Conservation (phyloP, 1,140 invertebrate genomes). For the Microvelia longipes region DNA sequence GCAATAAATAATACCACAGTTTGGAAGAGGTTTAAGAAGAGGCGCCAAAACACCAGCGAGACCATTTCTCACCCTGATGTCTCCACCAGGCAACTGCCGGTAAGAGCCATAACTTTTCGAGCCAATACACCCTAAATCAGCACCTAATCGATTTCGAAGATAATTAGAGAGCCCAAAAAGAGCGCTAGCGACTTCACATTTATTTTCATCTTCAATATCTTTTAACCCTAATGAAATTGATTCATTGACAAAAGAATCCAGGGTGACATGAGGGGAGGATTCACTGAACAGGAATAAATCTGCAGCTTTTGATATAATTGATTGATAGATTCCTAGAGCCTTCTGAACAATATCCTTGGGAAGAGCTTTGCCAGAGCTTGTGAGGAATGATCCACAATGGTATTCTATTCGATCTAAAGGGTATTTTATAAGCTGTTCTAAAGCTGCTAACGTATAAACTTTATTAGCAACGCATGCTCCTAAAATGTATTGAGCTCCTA, state of each 20-base stretch:
- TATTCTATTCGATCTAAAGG: constrained; percentile 32
- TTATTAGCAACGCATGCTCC: constrained; percentile 48
- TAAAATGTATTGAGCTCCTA: constrained; percentile 50
- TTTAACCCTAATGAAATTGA: constrained; percentile 47
- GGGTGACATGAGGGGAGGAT: constrained; percentile 37
- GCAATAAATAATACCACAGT: constrained; percentile 12
- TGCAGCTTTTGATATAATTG: constrained; percentile 46
- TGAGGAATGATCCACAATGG: constrained; percentile 24
- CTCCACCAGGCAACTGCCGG: constrained; percentile 18
- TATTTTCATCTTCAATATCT: constrained; percentile 47
- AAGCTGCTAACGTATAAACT: constrained; percentile 45
- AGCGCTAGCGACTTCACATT: constrained; percentile 41
- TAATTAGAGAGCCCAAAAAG: constrained; percentile 46
- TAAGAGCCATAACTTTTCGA: constrained; percentile 11
- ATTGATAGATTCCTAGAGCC: constrained; percentile 42
- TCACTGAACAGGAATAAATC: neutral
- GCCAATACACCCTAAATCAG: constrained; percentile 40
- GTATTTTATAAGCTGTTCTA: constrained; percentile 40
- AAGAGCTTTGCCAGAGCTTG: constrained; percentile 11
- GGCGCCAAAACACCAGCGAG: constrained; percentile 17
- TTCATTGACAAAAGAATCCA: constrained; percentile 44
- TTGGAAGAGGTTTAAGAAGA: constrained; percentile 14
- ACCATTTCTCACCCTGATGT: constrained; percentile 18
- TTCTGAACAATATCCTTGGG: constrained; percentile 3
- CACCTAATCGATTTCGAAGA: constrained; percentile 40